Base-by-base conservation (phyloP, 2,888 invertebrate genomes). In the Heliconius ismenius region DNA sequence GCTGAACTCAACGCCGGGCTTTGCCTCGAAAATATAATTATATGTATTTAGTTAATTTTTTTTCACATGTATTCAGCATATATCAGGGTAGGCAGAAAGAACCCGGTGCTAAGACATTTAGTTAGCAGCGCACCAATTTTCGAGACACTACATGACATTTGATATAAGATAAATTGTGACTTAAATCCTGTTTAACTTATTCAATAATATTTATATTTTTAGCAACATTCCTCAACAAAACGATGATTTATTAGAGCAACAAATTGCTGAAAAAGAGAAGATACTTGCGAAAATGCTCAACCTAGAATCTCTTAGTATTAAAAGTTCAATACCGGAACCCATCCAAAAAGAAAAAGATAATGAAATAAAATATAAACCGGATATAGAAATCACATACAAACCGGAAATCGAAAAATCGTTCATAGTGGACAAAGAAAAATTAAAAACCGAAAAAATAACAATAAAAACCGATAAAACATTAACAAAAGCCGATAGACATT, bases 191-290 rank as follows among this genome's bases (percentile, higher is more conserved):
- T 18, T 49, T 49, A 21, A 49, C 21, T 49, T 58, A 26, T 64
- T 64, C 26, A 62, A 21, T 69, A 10, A 58, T 15, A 15, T 69
- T 6, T 62, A 10, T 63, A 28, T 73, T 83, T 88, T n/a, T 87
- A 94, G 94, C 63, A 89, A 95, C 81, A 84, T 93, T 65, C 92
- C 95, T 1, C 95, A 96, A 82, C 89, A 95, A 69, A 91, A 95
- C 83, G 96, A 96, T 87, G 96, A 96, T 6, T 95, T 95, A 0
- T 95, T 97, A 73, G 95, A 96, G 82, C 95, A 95, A 81, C 96
- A 97, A 81, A 96, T 97, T 63, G 96, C 96, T 86, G 95, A 95
- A 80, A 97, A 97, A 86, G 97, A 97, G 83, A 96, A 96, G 86
- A 95, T 96, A 28, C 88, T 97, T 21, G 96, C 96, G 0, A 95